Percentiles rank a stretch among this genome's conserved stretches.
Evolutionary conservation across 2,797 vertebrate species (phyloP).

Genomic region (Bufotes viridis): DNA sequence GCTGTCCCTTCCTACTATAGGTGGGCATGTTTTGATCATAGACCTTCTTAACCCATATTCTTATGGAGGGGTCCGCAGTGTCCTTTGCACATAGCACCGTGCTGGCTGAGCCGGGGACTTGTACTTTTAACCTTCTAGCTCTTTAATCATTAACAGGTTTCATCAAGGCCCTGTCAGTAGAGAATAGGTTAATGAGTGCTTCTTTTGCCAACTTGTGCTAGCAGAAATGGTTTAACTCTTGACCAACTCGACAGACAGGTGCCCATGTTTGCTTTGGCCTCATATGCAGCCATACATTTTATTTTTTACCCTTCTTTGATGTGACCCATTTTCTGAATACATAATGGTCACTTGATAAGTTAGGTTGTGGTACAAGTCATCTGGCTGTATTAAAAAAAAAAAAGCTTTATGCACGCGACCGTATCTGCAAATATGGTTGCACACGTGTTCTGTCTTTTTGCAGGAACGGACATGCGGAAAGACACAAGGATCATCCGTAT

Average conservation of each 20-base stretch:
- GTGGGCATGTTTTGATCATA: neutral
- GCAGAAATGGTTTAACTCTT: slow-evolving; percentile 37
- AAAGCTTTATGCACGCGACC: too few species aligned
- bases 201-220: slow-evolving; percentile 43
- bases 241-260: neutral
- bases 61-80: neutral
- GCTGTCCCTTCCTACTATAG: neutral
- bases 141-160: slow-evolving; percentile 52
- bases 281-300: neutral
- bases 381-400: too few species aligned
- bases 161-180: slow-evolving; percentile 27
- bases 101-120: neutral
- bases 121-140: slow-evolving; percentile 56
- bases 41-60: neutral
- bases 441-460: too few species aligned
- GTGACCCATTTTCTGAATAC: neutral
- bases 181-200: slow-evolving; percentile 48
- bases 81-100: neutral
- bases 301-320: neutral
- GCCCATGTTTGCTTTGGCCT: neutral
- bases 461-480: too few species aligned
- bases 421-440: too few species aligned
- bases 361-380: neutral
- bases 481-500: too few species aligned
- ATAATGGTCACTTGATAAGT: neutral